Base-by-base conservation (phyloP, 35 echinoderm and acorn worm genomes). In the Acanthaster planci region DNA sequence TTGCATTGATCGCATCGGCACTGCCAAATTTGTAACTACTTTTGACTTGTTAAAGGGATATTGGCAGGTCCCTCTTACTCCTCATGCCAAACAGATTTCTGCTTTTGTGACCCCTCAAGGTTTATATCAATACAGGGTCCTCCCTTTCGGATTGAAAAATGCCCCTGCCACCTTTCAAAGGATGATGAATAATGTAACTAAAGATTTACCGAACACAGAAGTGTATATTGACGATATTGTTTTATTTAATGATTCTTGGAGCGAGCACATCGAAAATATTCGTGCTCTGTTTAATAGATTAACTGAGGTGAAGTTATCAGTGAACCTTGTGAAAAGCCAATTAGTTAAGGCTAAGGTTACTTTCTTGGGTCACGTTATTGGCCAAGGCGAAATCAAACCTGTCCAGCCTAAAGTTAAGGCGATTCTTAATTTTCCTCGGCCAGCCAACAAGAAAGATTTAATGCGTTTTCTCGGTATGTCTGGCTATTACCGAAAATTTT, bases 11-110 rank as follows among this genome's bases (percentile, higher is more conserved):
- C 51, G 29, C 18, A 68, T 90, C 29, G 89, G 88, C 10, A 86
- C 78, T 39, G 38, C 93, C 7, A 89, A 6, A 35, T 95, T 72
- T 87, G 84, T 87, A 7, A 90, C 36, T 51, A 94, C 90, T 76
- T 85, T 78, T 42, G 92, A 94, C 34, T 64, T 90, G 30, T 39
- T 91, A 8, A 91, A 95, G 34, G 84, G 93, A 35, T 95, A 95
- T 57, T 95, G 88, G 93, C 84, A 87, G 36, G 93, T 95, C 6
- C 60, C 60, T 7, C 30, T 86, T 1, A 83, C 87, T 19, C 39
- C 82, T 23, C 36, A 35, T 19, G 78, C 87, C 2, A 82, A 81
- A 30, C 7, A 50, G 52, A 30, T 89, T 2, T 89, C 87, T 37
- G 87, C 87, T 8, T 67, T 89, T 75, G 78, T 72, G 0, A 89